Base-by-base conservation (phyloP, 2,888 invertebrate species). In the Pantelozetes paolii region DNA sequence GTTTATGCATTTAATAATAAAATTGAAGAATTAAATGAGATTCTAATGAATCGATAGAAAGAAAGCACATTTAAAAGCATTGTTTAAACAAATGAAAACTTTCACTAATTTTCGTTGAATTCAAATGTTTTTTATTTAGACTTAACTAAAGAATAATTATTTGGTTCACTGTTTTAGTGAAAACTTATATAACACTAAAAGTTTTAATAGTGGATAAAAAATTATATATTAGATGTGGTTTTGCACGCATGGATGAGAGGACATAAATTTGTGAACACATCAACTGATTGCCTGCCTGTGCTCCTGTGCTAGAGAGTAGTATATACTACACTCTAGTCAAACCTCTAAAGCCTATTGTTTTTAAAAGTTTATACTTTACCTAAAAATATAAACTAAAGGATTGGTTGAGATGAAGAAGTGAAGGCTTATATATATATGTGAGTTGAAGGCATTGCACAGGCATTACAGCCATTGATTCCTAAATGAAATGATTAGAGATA, bases 221-320 rank as follows among this genome's bases (percentile, higher is more conserved):
- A 69, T 69, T 69, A 69, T 69, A 69, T 69, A 69, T 69, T 69
- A 69, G 69, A 42, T 69, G 69, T 69, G 69, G 69, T 69, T 69
- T 69, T 69, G n/a, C 32, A 69, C 45, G 69, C 69, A 69, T 69
- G 69, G 45, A 69, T 69, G 42, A 69, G 45, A 36, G 36, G 67
- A 69, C 69, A 69, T 69, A 69, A 69, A 69, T 69, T 30, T 42
- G 40, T 42, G 28, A 45, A 28, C 45, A 69, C 42, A 69, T 69
- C 69, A 45, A 69, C 45, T 69, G 69, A 45, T 69, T 69, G 67
- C 45, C 69, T 69, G 54, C 45, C 32, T 59, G 62, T 64, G 62
- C 36, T 64, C 20, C 20, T 20, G 11, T 45, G 18, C 2, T 15
- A 15, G 11, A 15, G 45, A 45, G 45, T 45, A n/a, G n/a, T n/a